Evolutionary conservation across 1,140 invertebrate species (phyloP), one percentile per base, ranked within the genome.

Genomic region (Camponotus floridanus): DNA sequence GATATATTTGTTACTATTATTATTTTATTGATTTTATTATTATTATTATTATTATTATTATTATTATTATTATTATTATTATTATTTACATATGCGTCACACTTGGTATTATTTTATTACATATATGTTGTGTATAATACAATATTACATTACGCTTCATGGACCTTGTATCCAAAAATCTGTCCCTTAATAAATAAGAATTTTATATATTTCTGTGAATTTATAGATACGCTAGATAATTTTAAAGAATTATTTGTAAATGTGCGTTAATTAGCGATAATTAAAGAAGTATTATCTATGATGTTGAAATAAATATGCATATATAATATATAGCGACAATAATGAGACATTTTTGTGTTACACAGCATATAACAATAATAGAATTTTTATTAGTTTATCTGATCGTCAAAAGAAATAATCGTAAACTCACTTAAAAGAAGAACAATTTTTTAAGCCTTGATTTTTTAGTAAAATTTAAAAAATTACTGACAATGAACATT

Each of bases 21-120:
- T 85, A 87, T 88, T 81, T 87, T 81, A 87, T 83, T 87, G 59
- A 78, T 76, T 76, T 85, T 76, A 73, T 73, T 74, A 74, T 74
- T 68, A 55, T 55, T 55, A 64, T 67, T 76, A 62, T 76, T 86
- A 88, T 87, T 87, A 86, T 59, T 76, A 88, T 45, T 87, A 88
- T 84, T 87, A 86, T 51, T 90, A 90, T 76, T 86, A 87, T 85
- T 26, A 26, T 26, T 26, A 26, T 26, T 26, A 26, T 26, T 26
- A 26, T 26, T 26, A 26, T 26, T 83, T 90, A 90, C 83, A 67
- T 51, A 51, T 90, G 57, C 86, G 87, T 68, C 87, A 59, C 84
- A 84, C 70, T 91, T 91, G 84, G 67, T 91, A 90, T 91, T 90
- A 90, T 88, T 90, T 71, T 91, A 87, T 85, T 87, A 84, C 76